phyloP scores from a whole-genome alignment of 2,888 invertebrate species.

The Tetrapedia diversipes region DNA sequence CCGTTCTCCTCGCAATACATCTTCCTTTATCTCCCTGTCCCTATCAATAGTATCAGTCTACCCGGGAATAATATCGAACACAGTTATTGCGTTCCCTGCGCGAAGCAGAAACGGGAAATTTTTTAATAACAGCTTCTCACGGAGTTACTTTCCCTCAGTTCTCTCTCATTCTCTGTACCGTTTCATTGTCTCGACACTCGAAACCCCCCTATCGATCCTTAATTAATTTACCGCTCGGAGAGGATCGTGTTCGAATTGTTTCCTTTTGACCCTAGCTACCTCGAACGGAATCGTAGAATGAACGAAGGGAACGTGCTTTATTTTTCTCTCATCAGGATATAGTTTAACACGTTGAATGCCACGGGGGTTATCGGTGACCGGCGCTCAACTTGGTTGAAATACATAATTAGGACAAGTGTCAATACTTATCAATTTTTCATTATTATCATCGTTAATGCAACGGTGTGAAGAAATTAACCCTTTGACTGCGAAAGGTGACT shows the following conservation, averaged over 20 bases:
- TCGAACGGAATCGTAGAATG: too few relatives aligned
- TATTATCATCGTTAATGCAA: too few relatives aligned
- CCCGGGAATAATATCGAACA: slow-evolving; percentile 19
- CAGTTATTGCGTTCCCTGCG: slow-evolving; percentile 15
- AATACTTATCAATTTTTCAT: too few relatives aligned
- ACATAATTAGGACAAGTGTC: too few relatives aligned
- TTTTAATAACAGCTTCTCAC: slow-evolving; percentile 25
- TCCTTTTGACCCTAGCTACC: not conserved
- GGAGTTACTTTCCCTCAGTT: not conserved
- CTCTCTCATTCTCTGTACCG: not conserved
- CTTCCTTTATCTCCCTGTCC: slow-evolving; percentile 41
- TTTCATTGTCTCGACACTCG: too few relatives aligned
- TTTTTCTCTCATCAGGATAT: too few relatives aligned
- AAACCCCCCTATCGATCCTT: not conserved
- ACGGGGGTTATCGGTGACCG: too few relatives aligned
- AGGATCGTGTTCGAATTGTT: not conserved
- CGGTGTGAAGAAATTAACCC: too few relatives aligned
- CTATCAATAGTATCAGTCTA: slow-evolving; percentile 37
- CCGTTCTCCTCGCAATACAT: slow-evolving; percentile 27
- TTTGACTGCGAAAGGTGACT: too few relatives aligned
- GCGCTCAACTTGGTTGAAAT: too few relatives aligned
- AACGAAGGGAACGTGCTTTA: too few relatives aligned
- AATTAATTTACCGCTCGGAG: not conserved
- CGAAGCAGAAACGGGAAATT: not conserved
- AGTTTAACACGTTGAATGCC: too few relatives aligned